Evolutionary conservation across 2,797 vertebrate species (phyloP).

Genomic region (Steatocranus sp.): DNA sequence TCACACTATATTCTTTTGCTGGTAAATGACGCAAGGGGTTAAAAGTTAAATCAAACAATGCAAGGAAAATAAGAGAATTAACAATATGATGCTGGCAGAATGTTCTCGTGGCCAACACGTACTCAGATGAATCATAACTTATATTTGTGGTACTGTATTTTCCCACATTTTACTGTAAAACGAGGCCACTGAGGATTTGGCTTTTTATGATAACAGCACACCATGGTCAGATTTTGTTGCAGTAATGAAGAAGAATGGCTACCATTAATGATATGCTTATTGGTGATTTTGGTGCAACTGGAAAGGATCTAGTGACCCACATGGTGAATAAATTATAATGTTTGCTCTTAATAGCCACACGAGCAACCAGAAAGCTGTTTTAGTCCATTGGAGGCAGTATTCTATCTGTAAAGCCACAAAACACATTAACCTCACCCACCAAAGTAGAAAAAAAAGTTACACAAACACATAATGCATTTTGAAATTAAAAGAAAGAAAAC

Average conservation of each 20-base stretch:
- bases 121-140: conserved; percentile 13
- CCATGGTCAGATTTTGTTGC: background rate
- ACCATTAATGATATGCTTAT: background rate
- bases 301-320: background rate
- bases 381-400: background rate
- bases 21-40: conserved; percentile 28
- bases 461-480: background rate
- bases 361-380: background rate
- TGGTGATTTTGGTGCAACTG: background rate
- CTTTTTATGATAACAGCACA: background rate
- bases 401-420: background rate
- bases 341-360: background rate
- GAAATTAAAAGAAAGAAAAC: background rate
- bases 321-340: background rate
- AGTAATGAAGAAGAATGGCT: background rate
- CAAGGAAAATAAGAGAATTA: conserved; percentile 26
- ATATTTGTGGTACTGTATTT: conserved; percentile 5
- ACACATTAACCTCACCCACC: background rate
- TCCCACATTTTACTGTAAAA: background rate
- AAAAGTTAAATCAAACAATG: conserved; percentile 57
- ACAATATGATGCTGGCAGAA: conserved; percentile 40
- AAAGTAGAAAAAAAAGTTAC: background rate
- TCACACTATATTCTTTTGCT: background rate
- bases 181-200: background rate
- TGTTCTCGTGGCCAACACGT: background rate